Evolutionary conservation across 2,113 vertebrate species (phyloP).

Genomic region (Xiphophorus maculatus): DNA sequence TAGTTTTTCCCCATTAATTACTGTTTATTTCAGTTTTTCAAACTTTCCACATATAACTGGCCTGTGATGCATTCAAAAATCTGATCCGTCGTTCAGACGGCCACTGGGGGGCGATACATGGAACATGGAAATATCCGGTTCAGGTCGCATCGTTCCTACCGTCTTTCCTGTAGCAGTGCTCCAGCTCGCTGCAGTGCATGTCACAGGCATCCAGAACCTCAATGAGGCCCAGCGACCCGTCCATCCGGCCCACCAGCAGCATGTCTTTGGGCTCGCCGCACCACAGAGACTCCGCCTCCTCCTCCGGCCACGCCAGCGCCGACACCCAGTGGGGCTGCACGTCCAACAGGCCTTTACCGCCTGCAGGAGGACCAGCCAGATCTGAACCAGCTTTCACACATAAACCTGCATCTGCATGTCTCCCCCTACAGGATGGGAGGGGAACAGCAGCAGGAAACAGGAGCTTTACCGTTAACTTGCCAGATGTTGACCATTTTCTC

Average conservation of each 20-base stretch:
- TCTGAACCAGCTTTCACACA: too few relatives aligned
- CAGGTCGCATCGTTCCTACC: conserved; percentile 70
- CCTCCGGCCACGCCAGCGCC: conserved; percentile 90
- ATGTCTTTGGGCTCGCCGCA: conserved; percentile 87
- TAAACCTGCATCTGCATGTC: too few relatives aligned
- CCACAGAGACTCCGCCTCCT: conserved; percentile 85
- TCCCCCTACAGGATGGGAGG: too few relatives aligned
- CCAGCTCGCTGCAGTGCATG: conserved; percentile 89
- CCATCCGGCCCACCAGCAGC: conserved; percentile 94
- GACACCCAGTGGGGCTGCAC: conserved; percentile 97
- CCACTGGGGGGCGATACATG: too few relatives aligned
- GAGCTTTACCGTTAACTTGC: conserved; percentile 91
- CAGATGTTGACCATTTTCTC: conserved; percentile 98
- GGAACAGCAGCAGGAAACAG: too few relatives aligned
- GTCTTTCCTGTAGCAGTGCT: conserved; percentile 95
- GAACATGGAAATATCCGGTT: too few relatives aligned
- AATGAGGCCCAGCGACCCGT: conserved; percentile 92
- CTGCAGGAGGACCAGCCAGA: conserved; percentile 62
- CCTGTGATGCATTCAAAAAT: too few relatives aligned
- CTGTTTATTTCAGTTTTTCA: too few relatives aligned
- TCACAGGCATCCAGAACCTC: conserved; percentile 88
- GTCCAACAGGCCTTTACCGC: conserved; percentile 91
- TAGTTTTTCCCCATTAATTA: too few relatives aligned
- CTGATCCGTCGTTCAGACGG: too few relatives aligned
- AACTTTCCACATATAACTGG: too few relatives aligned